Evolutionary conservation across 1,140 invertebrate genomes (phyloP), one percentile per base, ranked within the genome.

Genomic region (Cotesia typhae): DNA sequence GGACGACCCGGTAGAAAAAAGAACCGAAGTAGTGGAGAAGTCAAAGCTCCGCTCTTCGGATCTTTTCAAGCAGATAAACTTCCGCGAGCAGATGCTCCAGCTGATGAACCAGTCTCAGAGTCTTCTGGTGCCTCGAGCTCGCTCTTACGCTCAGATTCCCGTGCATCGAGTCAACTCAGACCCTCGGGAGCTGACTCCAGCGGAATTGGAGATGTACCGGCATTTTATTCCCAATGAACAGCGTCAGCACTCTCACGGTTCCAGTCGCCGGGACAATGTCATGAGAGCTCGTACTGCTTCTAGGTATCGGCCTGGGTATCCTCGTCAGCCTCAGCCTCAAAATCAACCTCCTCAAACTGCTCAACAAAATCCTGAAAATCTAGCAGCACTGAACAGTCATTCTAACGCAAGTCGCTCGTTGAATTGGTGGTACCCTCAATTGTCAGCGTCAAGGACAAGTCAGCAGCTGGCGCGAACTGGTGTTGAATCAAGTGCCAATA

Each of bases 121-220:
- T 67, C 79, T 76, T 38, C 77, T 81, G 14, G 51, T 76, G 71
- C 72, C 80, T 52, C 74, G 75, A 53, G 63, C 77, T 6, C 77
- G 78, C 36, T 79, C 76, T 9, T 84, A 77, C 67, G 80, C 81
- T 47, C 85, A 87, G 71, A 85, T 86, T 70, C 85, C 85, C 6
- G 82, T 87, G 20, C 83, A 85, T 67, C 75, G 80, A n/a, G 80
- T 86, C 9, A 81, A 85, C 38, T 82, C 84, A 12, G 87, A 88
- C 79, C 82, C 83, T 0, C 79, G 85, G 65, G 83, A 85, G 72
- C 73, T 87, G 51, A 86, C 83, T 35, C 76, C 77, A 38, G 76
- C 76, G 36, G 85, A 88, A 77, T 73, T 88, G 55, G 80, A 83
- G 47, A 82, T 81, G 55, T 87, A 79, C 61, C 81, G 79, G 60